Evolutionary conservation across 2,113 vertebrate genomes (phyloP).

Genomic region (Raja brachyura): DNA sequence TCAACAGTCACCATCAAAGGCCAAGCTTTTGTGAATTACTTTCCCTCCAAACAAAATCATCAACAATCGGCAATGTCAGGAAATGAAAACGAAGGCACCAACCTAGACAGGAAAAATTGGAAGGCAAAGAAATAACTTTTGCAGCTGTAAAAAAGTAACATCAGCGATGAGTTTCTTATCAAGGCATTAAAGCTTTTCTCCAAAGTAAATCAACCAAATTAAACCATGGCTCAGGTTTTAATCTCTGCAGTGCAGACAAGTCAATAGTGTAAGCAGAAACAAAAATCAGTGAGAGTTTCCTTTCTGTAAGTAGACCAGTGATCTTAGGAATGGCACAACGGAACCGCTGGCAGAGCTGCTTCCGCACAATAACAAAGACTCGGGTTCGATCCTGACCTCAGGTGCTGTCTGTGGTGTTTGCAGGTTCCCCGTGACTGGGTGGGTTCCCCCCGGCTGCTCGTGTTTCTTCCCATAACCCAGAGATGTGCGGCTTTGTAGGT

Average conservation of each 20-base stretch:
- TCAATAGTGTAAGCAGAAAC: not conserved
- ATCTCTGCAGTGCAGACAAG: not conserved
- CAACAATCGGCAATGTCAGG: not conserved
- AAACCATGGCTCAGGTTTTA: not conserved
- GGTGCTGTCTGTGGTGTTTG: too few species aligned
- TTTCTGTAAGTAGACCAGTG: not conserved
- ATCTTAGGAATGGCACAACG: too few species aligned
- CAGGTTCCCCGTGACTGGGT: too few species aligned
- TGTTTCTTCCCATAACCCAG: too few species aligned
- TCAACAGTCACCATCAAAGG: not conserved
- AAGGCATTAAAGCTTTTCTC: not conserved
- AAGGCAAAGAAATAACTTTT: not conserved
- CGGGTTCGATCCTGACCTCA: too few species aligned
- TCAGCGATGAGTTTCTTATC: not conserved
- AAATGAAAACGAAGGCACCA: not conserved
- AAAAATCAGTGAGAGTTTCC: not conserved
- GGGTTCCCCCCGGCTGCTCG: too few species aligned
- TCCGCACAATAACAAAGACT: too few species aligned
- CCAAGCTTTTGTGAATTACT: not conserved
- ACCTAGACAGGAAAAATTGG: not conserved
- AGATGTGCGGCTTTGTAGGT: too few species aligned
- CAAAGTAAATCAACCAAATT: not conserved
- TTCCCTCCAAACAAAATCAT: not conserved
- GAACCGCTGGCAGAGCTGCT: too few species aligned
- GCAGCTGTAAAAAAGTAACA: not conserved